Conservation (phyloP, 2,113 vertebrate genomes). For the Stomatorhinus ivindoensis region DNA sequence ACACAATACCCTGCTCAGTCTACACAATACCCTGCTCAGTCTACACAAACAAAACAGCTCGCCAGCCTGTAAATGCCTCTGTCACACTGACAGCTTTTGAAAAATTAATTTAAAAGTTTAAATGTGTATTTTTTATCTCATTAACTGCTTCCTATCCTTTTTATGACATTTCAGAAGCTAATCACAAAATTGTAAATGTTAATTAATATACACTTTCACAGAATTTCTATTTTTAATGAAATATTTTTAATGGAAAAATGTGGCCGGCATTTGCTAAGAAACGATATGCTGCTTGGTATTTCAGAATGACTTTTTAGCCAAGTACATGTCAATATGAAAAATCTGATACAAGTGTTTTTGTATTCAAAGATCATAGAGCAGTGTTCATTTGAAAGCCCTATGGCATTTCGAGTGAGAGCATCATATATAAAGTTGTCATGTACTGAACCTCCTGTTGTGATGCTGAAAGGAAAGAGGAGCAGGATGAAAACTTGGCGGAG, state of each 20-base stretch:
- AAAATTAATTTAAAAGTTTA: conserved; percentile 14
- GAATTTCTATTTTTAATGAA: conserved; percentile 10
- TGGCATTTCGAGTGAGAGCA: conserved; percentile 72
- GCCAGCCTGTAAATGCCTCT: neutral
- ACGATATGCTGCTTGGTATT: conserved; percentile 26
- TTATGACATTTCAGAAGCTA: conserved; percentile 14
- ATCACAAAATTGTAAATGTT: neutral
- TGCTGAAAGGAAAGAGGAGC: conserved; percentile 69
- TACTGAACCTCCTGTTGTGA: conserved; percentile 71
- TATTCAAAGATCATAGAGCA: conserved; percentile 72
- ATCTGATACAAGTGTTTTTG: conserved; percentile 65
- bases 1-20: too few relatives aligned
- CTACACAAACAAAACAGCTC: neutral
- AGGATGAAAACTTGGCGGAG: conserved; percentile 70
- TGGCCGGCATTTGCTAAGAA: conserved; percentile 13
- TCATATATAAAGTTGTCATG: conserved; percentile 79
- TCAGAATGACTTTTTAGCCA: conserved; percentile 41
- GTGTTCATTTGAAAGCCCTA: conserved; percentile 76
- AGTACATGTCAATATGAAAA: conserved; percentile 60
- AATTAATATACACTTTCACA: neutral
- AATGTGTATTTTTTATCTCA: conserved; percentile 13
- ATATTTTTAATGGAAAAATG: neutral
- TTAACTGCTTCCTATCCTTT: conserved; percentile 15
- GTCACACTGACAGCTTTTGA: neutral
- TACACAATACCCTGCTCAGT: neutral